These are phyloP conservation scores for Diphyllodes magnificus DNA, from an alignment of 2,113 vertebrate species.

Conservation along the genomic window DNA sequence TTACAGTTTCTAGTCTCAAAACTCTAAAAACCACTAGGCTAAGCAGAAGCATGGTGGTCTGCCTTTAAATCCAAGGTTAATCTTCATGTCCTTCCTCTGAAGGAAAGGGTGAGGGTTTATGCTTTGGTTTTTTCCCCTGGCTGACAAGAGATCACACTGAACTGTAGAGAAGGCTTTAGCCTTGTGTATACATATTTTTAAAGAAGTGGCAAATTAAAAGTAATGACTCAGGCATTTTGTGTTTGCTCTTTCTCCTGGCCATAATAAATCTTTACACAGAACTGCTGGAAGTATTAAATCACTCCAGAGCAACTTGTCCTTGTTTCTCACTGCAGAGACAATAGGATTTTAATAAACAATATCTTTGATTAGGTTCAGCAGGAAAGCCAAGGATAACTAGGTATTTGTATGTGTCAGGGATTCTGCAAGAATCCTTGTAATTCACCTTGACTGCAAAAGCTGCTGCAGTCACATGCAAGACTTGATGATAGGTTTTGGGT, in stretches of 20 bases:
- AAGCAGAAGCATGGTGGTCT: background rate
- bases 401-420: slow-evolving; percentile 13
- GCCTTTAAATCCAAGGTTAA: background rate
- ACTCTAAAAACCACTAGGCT: background rate
- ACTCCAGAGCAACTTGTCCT: background rate
- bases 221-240: background rate
- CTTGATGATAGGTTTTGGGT: background rate
- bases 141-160: background rate
- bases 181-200: background rate
- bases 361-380: slow-evolving; percentile 40
- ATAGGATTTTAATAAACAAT: slow-evolving; percentile 50
- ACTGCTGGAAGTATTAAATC: slow-evolving; percentile 1
- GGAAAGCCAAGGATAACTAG: slow-evolving; percentile 20
- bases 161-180: background rate
- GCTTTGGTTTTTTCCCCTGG: background rate
- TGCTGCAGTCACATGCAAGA: background rate
- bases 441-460: slow-evolving; percentile 12
- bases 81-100: background rate
- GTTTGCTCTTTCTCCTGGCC: slow-evolving; percentile 9
- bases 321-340: slow-evolving; percentile 4
- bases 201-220: slow-evolving; percentile 23
- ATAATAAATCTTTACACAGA: slow-evolving; percentile 27
- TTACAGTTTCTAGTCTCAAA: background rate
- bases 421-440: slow-evolving; percentile 4
- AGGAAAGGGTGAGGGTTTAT: background rate